Evolutionary conservation across 2,888 invertebrate genomes (phyloP), one percentile per base, ranked within the genome.

Genomic region (Diploptera punctata): DNA sequence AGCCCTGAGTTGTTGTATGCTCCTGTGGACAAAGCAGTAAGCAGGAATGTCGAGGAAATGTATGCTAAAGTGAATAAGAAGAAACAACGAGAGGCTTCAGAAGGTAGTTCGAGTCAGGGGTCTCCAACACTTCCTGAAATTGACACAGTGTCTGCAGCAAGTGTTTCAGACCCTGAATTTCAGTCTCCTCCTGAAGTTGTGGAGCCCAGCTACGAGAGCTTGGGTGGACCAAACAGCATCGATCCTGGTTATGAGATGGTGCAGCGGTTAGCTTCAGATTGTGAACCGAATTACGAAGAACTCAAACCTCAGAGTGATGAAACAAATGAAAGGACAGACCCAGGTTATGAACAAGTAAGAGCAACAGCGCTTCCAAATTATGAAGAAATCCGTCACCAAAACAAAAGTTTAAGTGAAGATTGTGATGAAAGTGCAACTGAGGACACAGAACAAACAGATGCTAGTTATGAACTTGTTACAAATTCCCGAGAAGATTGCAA

Each of bases 21-120:
- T 0, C 78, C 78, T n/a, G 77, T 81, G 3, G 84, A 85, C 54
- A 82, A 82, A 71, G 75, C 57, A 70, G 79, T 18, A 71, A 79
- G 5, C 76, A 79, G 60, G 79, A 92, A 92, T 77, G 83, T 94
- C n/a, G 95, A 95, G 78, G 94, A 94, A 78, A 93, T 95, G 90
- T 95, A 95, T 81, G 95, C 95, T 1, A 95, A 95, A 85, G 95
- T 95, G 21, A 88, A 89, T 79, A 93, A 93, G 80, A 91, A 89
- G 81, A 84, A 83, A 65, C 80, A 80, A 10, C 83, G 84, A 77
- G 52, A 82, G 81, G 19, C 49, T n/a, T 69, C 69, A 9, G 65
- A 65, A 1, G 38, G 33, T 21, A 21, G 16, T 44, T 65, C 65
- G 7, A 65, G 65, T 16, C 65, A 47, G 5, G 65, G 54, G 2